These are phyloP conservation scores for Callionymus lyra DNA, from an alignment of 2,113 vertebrate species.

Conservation along the genomic window DNA sequence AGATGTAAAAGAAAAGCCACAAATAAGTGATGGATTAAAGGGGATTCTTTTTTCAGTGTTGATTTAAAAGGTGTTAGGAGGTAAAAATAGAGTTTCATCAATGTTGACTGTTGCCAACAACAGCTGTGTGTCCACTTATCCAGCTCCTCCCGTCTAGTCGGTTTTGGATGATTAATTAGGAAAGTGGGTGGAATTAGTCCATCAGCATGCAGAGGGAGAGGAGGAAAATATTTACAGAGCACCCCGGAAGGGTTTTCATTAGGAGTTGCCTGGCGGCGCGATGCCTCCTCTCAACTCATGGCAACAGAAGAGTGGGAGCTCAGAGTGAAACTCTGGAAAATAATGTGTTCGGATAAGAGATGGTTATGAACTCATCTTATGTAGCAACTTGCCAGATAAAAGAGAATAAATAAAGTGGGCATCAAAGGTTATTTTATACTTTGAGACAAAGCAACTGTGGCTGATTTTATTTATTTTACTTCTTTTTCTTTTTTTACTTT, in stretches of 20 bases:
- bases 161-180: conserved; percentile 54
- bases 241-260: conserved; percentile 57
- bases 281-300: conserved; percentile 25
- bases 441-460: too few species aligned
- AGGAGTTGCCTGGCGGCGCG: conserved; percentile 33
- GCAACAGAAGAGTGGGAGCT: conserved; percentile 21
- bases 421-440: too few species aligned
- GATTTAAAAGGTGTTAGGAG: not conserved
- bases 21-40: too few species aligned
- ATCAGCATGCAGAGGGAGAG: conserved; percentile 46
- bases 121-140: conserved; percentile 35
- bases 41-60: too few species aligned
- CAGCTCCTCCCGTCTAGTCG: conserved; percentile 30
- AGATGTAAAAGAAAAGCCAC: too few species aligned
- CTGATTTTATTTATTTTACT: too few species aligned
- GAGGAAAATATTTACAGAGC: conserved; percentile 64
- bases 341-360: not conserved
- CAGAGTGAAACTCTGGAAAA: conserved; percentile 3
- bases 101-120: conserved; percentile 48
- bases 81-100: conserved; percentile 5
- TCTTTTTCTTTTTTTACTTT: too few species aligned
- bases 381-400: too few species aligned
- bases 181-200: conserved; percentile 47
- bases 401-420: too few species aligned
- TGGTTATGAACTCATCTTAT: not conserved